Conservation (phyloP, 2,797 vertebrate genomes). For the Pogonophryne albipinna region DNA sequence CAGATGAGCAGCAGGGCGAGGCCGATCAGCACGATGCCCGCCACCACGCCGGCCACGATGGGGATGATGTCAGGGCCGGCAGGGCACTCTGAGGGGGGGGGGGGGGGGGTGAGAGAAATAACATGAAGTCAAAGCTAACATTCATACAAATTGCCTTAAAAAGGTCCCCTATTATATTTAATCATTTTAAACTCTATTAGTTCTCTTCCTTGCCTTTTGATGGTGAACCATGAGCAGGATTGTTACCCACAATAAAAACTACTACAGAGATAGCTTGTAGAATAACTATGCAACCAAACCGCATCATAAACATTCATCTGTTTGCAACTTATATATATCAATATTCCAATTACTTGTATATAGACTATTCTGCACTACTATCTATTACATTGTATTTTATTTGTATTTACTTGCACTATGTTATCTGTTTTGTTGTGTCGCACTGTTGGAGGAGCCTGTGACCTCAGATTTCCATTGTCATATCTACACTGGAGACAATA, state of each 20-base stretch:
- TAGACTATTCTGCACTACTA: no score
- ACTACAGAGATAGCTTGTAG: neutral
- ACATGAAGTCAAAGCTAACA: neutral
- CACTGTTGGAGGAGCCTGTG: no score
- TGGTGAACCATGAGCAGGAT: neutral
- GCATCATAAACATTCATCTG: no score
- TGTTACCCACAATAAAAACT: neutral
- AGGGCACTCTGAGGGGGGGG: slow-evolving; percentile 88
- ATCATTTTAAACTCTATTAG: neutral
- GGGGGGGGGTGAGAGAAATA: no score
- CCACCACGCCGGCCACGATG: slow-evolving; percentile 96
- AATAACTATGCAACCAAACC: no score
- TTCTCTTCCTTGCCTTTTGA: neutral
- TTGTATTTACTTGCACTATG: no score
- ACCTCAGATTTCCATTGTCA: no score
- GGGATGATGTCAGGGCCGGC: slow-evolving; percentile 96
- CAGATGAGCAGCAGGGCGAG: slow-evolving; percentile 96
- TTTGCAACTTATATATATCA: no score
- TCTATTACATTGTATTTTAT: no score
- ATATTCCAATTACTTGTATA: no score
- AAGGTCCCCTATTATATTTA: neutral
- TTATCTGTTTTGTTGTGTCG: no score
- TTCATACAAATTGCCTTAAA: no score
- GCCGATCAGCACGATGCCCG: slow-evolving; percentile 97
- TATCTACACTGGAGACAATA: neutral